Evolutionary conservation across 2,797 vertebrate species (phyloP).

Genomic region (Pseudomugil gertrudae): DNA sequence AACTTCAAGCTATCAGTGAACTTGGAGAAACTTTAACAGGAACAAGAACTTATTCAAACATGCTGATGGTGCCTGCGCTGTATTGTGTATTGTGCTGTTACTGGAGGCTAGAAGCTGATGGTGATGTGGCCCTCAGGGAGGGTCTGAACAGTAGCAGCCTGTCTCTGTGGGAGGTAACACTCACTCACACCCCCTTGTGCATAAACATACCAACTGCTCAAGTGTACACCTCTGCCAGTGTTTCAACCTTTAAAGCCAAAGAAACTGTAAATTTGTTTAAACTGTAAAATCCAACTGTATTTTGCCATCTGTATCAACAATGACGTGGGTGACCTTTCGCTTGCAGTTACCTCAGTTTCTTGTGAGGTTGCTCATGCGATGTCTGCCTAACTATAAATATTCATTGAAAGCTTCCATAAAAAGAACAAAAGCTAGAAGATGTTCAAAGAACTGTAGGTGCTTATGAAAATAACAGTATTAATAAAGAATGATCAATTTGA

Average conservation of each 20-base stretch:
- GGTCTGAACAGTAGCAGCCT: slow-evolving; percentile 61
- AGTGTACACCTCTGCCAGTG: slow-evolving; percentile 46
- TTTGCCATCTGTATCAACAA: slow-evolving; percentile 30
- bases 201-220: slow-evolving; percentile 37
- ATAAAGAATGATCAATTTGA: slow-evolving; percentile 24
- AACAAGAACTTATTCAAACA: slow-evolving; percentile 40
- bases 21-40: slow-evolving; percentile 39
- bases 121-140: slow-evolving; percentile 60
- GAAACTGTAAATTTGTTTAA: slow-evolving; percentile 25
- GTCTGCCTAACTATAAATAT: slow-evolving; percentile 32
- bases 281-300: slow-evolving; percentile 31
- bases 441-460: slow-evolving; percentile 26
- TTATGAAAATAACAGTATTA: slow-evolving; percentile 37
- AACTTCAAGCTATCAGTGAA: slow-evolving; percentile 31
- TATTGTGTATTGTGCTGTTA: slow-evolving; percentile 49
- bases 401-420: slow-evolving; percentile 39
- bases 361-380: slow-evolving; percentile 14
- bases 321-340: slow-evolving; percentile 36
- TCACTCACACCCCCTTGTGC: slow-evolving; percentile 59
- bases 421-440: slow-evolving; percentile 26
- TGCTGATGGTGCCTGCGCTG: slow-evolving; percentile 38
- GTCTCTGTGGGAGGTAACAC: slow-evolving; percentile 65
- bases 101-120: slow-evolving; percentile 39
- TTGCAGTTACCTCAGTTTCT: slow-evolving; percentile 10
- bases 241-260: slow-evolving; percentile 27